These are phyloP conservation scores for Serranochromis macrocephalus DNA, from an alignment of 2,113 vertebrate genomes.

Conservation along the genomic window DNA sequence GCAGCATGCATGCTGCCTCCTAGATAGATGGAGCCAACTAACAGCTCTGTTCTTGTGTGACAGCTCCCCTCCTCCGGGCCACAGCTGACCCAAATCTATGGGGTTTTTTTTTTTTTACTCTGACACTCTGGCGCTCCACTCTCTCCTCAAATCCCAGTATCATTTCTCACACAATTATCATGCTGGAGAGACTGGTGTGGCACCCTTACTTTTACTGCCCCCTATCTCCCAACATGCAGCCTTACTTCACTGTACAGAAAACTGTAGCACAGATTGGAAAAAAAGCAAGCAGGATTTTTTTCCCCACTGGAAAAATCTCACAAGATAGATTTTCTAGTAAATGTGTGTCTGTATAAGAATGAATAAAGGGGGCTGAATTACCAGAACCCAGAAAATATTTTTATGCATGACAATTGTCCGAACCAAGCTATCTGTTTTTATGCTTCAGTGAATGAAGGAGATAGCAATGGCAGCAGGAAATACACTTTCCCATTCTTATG, in stretches of 20 bases:
- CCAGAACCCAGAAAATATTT: background rate
- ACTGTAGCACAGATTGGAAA: background rate
- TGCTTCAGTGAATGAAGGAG: background rate
- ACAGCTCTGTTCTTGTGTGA: slow-evolving; percentile 32
- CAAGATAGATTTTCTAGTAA: background rate
- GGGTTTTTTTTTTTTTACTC: rapidly evolving
- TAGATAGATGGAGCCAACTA: slow-evolving; percentile 30
- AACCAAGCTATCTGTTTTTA: background rate
- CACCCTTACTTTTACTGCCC: slow-evolving; percentile 45
- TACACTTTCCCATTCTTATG: background rate
- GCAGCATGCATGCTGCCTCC: slow-evolving; percentile 34
- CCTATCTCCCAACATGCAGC: slow-evolving; percentile 11
- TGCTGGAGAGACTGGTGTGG: background rate
- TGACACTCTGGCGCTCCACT: background rate
- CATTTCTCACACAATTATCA: background rate
- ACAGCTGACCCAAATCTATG: slow-evolving; percentile 53
- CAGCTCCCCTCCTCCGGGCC: slow-evolving; percentile 50
- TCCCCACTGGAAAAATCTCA: background rate
- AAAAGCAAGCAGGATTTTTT: background rate
- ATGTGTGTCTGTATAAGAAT: background rate
- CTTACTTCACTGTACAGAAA: background rate
- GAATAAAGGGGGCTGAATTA: background rate
- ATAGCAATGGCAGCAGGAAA: background rate
- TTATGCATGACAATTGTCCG: background rate
- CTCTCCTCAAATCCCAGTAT: background rate